phyloP scores from a whole-genome alignment of 2,113 vertebrate genomes.

The Aptenodytes forsteri region DNA sequence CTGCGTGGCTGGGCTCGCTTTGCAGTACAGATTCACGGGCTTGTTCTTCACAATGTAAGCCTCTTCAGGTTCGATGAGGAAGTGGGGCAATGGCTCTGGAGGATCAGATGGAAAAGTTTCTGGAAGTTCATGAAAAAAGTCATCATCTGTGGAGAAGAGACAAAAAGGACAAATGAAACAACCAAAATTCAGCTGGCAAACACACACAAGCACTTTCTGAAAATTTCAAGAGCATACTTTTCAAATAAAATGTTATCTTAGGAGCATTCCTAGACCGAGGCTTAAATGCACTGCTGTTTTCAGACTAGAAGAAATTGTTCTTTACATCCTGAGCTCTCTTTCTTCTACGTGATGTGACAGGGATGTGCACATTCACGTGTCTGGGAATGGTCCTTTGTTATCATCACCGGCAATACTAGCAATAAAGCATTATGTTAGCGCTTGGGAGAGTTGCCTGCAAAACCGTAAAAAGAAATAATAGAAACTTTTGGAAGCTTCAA shows the following conservation, averaged over 20 bases:
- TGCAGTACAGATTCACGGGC: slow-evolving; percentile 93
- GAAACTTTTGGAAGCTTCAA: slow-evolving; percentile 40
- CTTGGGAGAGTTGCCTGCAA: slow-evolving; percentile 6
- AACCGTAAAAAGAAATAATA: slow-evolving; percentile 12
- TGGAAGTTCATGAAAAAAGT: slow-evolving; percentile 94
- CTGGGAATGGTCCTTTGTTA: not conserved
- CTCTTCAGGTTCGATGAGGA: slow-evolving; percentile 93
- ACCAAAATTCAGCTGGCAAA: not conserved
- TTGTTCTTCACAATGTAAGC: slow-evolving; percentile 97
- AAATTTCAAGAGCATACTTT: not conserved
- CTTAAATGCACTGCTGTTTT: not conserved
- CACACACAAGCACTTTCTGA: not conserved
- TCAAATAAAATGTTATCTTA: not conserved
- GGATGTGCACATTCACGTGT: not conserved
- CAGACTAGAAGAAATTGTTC: not conserved
- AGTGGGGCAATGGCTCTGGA: slow-evolving; percentile 93
- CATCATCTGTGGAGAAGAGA: slow-evolving; percentile 82
- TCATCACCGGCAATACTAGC: not conserved
- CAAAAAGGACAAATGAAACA: not conserved
- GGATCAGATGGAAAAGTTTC: slow-evolving; percentile 96
- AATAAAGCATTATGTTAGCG: not conserved
- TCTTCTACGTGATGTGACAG: not conserved
- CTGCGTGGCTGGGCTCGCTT: slow-evolving; percentile 93
- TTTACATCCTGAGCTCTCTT: not conserved
- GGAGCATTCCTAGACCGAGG: not conserved